Base-by-base conservation (phyloP, 2,888 invertebrate genomes). In the Elegia similella region DNA sequence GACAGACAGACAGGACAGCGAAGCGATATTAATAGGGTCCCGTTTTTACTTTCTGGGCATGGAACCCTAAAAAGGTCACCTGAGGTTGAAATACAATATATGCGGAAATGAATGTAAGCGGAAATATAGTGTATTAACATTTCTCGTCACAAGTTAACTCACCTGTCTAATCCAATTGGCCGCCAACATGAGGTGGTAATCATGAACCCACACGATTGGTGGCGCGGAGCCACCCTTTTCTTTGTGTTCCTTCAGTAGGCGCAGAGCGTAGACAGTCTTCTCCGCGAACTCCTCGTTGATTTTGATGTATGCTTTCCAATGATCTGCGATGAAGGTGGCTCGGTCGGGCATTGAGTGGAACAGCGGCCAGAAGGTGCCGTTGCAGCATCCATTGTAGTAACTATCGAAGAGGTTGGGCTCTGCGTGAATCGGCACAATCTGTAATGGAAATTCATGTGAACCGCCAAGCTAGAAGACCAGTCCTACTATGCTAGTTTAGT, bases 261-360 rank as follows among this genome's bases (percentile, higher is more conserved):
- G 84, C 17, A 95, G 76, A 0, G 96, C 96, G 67, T 92, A 89
- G 56, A 97, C 93, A 0, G 97, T 96, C 75, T 95, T 95, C 7
- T 94, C 93, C 0, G 97, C 97, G 73, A 98, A 98, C 76, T 95
- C 93, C 73, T 96, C 94, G 69, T 98, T 98, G 38, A 96, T 95
- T 61, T 93, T 93, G 13, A 94, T 94, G 84, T 97, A 98, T 7
- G 96, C 95, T 72, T 92, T 93, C 97, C 97, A 97, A 73, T 96
- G 95, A 62, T 96, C 96, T 0, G 94, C 94, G 63, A 94, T 95
- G 80, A 97, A 97, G 12, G 95, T 94, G 5, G 97, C 96, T 57
- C 97, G 90, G 69, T 97, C 97, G 0, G 97, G 97, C 97, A 97
- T 97, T 13, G 97, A 97, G 82, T 97, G 97, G 78, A 97, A 97